Evolutionary conservation across 2,113 vertebrate species (phyloP), one percentile per base, ranked within the genome.

Genomic region (Aspiorhynchus laticeps): DNA sequence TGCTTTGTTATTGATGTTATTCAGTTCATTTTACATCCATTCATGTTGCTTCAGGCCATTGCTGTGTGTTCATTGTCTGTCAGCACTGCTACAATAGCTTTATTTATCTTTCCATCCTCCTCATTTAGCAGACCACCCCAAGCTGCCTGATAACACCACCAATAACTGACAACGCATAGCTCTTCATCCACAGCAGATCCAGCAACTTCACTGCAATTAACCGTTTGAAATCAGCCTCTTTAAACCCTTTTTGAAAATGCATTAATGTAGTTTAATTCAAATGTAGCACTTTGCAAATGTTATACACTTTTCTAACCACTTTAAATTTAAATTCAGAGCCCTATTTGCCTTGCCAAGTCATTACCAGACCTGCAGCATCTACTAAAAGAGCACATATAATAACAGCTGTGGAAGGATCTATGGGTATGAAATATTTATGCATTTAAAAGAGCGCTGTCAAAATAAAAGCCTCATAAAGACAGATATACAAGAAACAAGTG

Each of bases 361-460:
- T 84, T 81, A 80, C 31, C 28, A 80, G 24, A n/a, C 56, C 56
- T 77, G 86, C 65, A 75, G 73, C 73, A 86, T 51, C 26, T 11
- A 48, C 38, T 26, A 28, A 10, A 48, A 80, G 67, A 63, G 31
- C n/a, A 63, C 82, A 78, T 74, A 84, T 51, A 87, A 87, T 85
- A 85, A 90, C 84, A 88, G 84, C 80, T 74, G n/a, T 67, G 80
- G 76, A 48, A 88, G 71, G 77, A 91, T 89, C 59, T 33, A 36
- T 48, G 43, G 11, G 43, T 81, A 88, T 91, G 51, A 88, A 88
- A 90, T 88, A 91, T 90, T 82, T 87, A 90, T 85, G 59, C n/a
- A 56, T 71, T 65, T 88, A 89, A 90, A 92, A 88, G 71, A 84
- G 86, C 85, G 41, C 86, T 83, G 84, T 90, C 89, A 89, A 90